phyloP scores from a whole-genome alignment of 2,888 invertebrate species.

The Eupithecia exiguata region DNA sequence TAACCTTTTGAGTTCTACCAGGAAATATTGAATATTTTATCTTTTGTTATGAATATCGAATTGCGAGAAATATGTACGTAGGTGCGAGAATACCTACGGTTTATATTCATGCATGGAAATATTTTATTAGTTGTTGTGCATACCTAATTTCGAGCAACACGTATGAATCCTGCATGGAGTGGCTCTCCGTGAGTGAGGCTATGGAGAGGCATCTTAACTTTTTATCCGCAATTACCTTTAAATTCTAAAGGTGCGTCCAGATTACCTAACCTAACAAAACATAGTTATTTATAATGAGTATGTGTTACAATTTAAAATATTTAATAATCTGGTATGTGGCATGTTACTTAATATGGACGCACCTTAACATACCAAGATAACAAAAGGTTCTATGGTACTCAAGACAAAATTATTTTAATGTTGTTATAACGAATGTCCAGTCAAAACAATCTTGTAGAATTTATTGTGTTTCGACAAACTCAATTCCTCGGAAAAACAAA shows the following conservation, averaged over 20 bases:
- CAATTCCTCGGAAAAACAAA: not conserved
- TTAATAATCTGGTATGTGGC: too few relatives aligned
- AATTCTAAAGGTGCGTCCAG: not conserved
- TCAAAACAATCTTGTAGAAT: not conserved
- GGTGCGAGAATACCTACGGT: too few relatives aligned
- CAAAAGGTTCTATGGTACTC: not conserved
- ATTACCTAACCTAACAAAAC: too few relatives aligned
- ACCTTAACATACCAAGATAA: not conserved
- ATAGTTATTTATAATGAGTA: too few relatives aligned
- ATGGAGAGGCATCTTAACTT: not conserved
- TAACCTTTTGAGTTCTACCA: not conserved
- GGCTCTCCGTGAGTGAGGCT: not conserved
- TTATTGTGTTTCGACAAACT: not conserved
- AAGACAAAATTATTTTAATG: not conserved
- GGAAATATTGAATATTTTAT: not conserved
- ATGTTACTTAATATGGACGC: too few relatives aligned
- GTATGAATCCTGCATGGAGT: not conserved
- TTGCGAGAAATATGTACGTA: not conserved
- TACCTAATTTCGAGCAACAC: not conserved
- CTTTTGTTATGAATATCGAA: not conserved
- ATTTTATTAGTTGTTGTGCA: too few relatives aligned
- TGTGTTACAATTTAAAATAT: too few relatives aligned
- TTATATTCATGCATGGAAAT: too few relatives aligned
- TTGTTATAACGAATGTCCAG: not conserved
- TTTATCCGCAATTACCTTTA: conserved; percentile 3